Percentiles rank a stretch among this genome's conserved stretches.
Evolutionary conservation across 2,113 vertebrate species (phyloP).

Genomic region (Psettodes erumei): DNA sequence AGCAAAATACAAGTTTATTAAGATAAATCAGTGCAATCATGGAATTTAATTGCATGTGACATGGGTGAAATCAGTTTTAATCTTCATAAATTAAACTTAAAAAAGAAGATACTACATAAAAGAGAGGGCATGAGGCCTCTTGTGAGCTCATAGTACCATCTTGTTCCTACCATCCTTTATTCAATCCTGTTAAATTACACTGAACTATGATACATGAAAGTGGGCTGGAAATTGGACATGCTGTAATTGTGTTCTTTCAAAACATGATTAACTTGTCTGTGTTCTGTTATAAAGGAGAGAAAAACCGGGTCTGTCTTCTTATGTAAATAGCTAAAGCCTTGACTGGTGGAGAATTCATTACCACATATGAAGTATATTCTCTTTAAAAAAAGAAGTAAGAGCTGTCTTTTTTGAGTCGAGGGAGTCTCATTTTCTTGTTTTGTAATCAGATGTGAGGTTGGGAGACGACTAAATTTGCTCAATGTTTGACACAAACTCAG

Average conservation of each 20-base stretch:
- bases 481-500: constrained; percentile 14
- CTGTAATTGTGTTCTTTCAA: constrained; percentile 13
- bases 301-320: background rate
- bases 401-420: background rate
- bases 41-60: constrained; percentile 5
- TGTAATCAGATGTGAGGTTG: constrained; percentile 14
- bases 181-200: background rate
- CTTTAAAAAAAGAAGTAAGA: background rate
- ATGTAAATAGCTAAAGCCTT: background rate
- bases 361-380: background rate
- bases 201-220: constrained; percentile 6
- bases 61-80: background rate
- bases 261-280: constrained; percentile 1
- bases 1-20: constrained; percentile 3
- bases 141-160: background rate
- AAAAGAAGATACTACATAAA: background rate
- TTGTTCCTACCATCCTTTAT: background rate
- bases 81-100: background rate
- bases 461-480: constrained; percentile 12
- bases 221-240: background rate
- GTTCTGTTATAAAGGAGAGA: background rate
- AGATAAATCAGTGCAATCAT: constrained; percentile 18
- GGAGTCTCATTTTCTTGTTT: no score
- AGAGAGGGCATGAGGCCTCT: background rate
- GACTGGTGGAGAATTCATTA: background rate